phyloP scores from a whole-genome alignment of 2,888 invertebrate species.

The Herminia tarsipennalis region DNA sequence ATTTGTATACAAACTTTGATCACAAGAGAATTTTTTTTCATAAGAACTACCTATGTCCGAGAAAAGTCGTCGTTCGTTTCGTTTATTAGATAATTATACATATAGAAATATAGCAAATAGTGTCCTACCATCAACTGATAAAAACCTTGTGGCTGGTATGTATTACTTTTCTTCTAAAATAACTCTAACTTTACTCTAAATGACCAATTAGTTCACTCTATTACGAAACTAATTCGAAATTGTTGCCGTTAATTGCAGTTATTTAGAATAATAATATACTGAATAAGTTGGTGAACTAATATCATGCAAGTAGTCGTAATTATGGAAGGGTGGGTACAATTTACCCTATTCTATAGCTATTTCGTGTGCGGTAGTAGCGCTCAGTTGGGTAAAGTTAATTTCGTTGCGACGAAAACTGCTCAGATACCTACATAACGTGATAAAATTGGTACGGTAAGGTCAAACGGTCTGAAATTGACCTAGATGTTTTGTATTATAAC shows the following conservation, averaged over 20 bases:
- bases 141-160: too few species aligned
- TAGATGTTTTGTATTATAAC: constrained; percentile 4
- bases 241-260: constrained; percentile 9
- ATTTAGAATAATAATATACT: constrained; percentile 14
- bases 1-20: too few species aligned
- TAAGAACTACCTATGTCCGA: too few species aligned
- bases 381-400: constrained; percentile 33
- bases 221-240: constrained; percentile 4
- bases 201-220: not conserved
- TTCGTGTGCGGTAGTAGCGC: constrained; percentile 10
- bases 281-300: constrained; percentile 19
- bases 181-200: too few species aligned
- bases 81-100: too few species aligned
- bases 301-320: constrained; percentile 15
- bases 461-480: constrained; percentile 9
- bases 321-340: constrained; percentile 11
- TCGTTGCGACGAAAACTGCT: constrained; percentile 32
- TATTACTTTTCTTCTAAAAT: too few species aligned
- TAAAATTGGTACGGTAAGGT: constrained; percentile 15
- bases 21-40: too few species aligned
- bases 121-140: too few species aligned
- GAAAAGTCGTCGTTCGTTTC: too few species aligned
- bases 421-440: constrained; percentile 28
- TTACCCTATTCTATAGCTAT: constrained; percentile 14
- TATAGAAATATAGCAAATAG: too few species aligned